These are phyloP conservation scores for Nycticebus coucang DNA, from an alignment of 2,113 vertebrate species.

Conservation along the genomic window DNA sequence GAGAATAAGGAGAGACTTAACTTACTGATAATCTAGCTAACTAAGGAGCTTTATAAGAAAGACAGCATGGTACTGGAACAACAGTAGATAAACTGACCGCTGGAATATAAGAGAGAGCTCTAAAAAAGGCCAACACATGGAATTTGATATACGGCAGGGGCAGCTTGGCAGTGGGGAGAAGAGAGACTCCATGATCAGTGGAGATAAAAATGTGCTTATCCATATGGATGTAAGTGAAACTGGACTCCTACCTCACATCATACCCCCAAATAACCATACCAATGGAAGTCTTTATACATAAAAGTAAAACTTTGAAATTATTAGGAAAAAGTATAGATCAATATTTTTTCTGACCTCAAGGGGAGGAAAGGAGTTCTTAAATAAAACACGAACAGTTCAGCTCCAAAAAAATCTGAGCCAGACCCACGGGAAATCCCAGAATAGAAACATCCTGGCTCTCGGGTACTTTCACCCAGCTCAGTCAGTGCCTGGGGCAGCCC, in stretches of 20 bases:
- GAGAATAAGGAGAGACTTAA: not conserved
- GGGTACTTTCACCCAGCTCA: fast-evolving
- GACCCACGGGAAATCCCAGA: not conserved
- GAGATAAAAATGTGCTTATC: not conserved
- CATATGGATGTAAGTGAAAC: not conserved
- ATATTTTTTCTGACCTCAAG: constrained; percentile 32
- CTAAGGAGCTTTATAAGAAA: not conserved
- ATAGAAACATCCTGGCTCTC: not conserved
- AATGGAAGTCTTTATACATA: not conserved
- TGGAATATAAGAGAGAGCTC: not conserved
- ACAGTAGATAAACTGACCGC: not conserved
- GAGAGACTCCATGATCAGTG: not conserved
- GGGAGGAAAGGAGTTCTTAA: constrained; percentile 18
- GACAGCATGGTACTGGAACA: not conserved
- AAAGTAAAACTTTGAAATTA: constrained; percentile 25
- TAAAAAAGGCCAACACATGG: fast-evolving
- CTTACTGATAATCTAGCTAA: not conserved
- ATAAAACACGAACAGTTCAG: not conserved
- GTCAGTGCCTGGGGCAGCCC: not conserved
- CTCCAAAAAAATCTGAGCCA: not conserved
- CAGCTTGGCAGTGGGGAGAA: not conserved
- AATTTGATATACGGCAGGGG: not conserved
- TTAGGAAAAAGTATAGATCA: not conserved
- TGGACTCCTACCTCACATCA: not conserved
- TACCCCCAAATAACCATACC: not conserved